These are phyloP conservation scores for Myotis vivesi DNA, from an alignment of 2,797 vertebrate genomes.

Conservation along the genomic window DNA sequence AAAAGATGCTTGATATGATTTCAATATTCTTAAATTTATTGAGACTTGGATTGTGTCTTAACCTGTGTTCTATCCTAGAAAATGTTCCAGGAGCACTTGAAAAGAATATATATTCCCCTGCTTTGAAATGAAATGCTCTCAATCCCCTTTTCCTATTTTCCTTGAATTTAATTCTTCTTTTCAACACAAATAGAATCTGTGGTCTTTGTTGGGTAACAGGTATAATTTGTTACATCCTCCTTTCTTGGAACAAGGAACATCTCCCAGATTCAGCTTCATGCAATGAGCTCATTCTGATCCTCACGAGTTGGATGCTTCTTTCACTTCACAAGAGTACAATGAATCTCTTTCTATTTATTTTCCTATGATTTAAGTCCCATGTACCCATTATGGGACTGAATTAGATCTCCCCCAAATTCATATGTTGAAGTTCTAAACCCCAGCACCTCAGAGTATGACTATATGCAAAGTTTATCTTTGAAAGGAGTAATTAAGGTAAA, in stretches of 20 bases:
- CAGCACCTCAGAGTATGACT: neutral
- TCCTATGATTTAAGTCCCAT: neutral
- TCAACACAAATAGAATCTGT: neutral
- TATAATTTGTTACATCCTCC: neutral
- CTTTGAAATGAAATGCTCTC: neutral
- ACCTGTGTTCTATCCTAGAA: neutral
- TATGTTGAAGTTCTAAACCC: neutral
- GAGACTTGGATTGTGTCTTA: neutral
- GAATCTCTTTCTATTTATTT: neutral
- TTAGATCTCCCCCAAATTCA: neutral
- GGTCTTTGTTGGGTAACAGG: neutral
- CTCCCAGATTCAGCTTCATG: neutral
- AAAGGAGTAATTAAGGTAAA: neutral
- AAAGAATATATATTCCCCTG: neutral
- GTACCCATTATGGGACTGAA: neutral
- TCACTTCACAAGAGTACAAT: neutral
- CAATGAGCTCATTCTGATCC: neutral
- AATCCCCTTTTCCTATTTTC: neutral
- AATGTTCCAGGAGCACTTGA: neutral
- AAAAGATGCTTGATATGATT: neutral
- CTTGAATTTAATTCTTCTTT: conserved; percentile 1
- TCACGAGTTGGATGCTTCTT: neutral
- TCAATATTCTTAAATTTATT: neutral
- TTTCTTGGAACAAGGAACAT: neutral
- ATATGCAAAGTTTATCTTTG: neutral